A percentile compares a stretch with the other conserved stretches of the same genome.
These are phyloP conservation scores for Eptatretus burgeri DNA, from an alignment of 2,113 vertebrate genomes.

Conservation along the genomic window DNA sequence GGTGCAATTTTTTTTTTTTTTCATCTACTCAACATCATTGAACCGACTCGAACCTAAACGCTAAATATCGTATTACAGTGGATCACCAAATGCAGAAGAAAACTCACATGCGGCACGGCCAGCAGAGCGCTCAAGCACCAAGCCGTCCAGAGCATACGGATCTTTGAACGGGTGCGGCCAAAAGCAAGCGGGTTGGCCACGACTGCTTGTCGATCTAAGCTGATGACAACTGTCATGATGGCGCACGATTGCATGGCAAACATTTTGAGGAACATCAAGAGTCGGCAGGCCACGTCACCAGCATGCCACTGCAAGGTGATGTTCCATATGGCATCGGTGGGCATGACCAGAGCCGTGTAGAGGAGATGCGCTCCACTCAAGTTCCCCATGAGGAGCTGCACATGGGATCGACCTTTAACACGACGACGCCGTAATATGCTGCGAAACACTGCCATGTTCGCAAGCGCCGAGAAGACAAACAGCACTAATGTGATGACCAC, in stretches of 20 bases:
- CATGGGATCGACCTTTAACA: conserved; percentile 19
- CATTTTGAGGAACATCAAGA: conserved; percentile 40
- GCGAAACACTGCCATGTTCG: conserved; percentile 14
- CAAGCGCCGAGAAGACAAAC: conserved; percentile 15
- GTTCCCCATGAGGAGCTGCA: conserved; percentile 28
- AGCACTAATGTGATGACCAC: conserved; percentile 16
- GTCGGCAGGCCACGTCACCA: conserved; percentile 25
- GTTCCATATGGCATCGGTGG: conserved; percentile 31
- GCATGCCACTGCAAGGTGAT: conserved; percentile 41
- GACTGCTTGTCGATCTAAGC: conserved; percentile 29
- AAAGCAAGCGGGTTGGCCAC: conserved; percentile 29
- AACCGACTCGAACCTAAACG: background rate
- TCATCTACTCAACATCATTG: background rate
- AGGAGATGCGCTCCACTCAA: conserved; percentile 27
- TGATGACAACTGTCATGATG: conserved; percentile 42
- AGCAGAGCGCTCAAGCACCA: conserved; percentile 25
- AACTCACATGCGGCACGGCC: conserved; percentile 33
- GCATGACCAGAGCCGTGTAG: conserved; percentile 35
- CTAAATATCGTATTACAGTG: background rate
- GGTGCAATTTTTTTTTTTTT: background rate
- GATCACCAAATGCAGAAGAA: background rate
- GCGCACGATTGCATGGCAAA: conserved; percentile 39
- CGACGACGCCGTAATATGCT: conserved; percentile 18
- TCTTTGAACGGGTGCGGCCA: conserved; percentile 21
- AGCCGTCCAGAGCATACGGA: conserved; percentile 26